phyloP scores from a whole-genome alignment of 2,797 vertebrate genomes.

The Coreius guichenoti region DNA sequence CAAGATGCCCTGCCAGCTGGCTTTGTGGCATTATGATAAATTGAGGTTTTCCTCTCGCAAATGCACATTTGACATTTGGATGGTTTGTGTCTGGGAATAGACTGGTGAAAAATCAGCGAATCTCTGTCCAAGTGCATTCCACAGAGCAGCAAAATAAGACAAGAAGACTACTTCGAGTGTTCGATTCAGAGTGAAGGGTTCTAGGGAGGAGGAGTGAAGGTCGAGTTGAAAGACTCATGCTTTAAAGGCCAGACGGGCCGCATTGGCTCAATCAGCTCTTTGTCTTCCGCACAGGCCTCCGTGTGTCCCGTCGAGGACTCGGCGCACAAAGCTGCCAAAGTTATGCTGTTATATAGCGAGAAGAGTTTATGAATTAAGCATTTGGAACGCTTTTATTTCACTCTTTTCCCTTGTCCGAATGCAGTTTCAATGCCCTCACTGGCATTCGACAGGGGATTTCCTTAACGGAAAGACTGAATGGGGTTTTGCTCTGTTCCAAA shows the following conservation, averaged over 20 bases:
- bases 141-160: conserved; percentile 58
- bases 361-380: conserved; percentile 76
- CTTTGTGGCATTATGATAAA: conserved; percentile 40
- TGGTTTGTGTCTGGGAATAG: conserved; percentile 38
- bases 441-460: conserved; percentile 62
- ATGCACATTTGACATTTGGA: conserved; percentile 47
- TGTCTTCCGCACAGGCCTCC: conserved; percentile 74
- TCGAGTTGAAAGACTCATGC: conserved; percentile 68
- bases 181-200: conserved; percentile 60
- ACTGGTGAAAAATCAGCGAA: conserved; percentile 55
- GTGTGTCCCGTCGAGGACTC: conserved; percentile 67
- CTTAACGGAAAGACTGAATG: conserved; percentile 65
- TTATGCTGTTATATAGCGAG: conserved; percentile 72
- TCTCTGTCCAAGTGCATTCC: conserved; percentile 59
- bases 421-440: conserved; percentile 60
- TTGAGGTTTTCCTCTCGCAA: conserved; percentile 56
- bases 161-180: conserved; percentile 58
- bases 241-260: conserved; percentile 51
- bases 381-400: conserved; percentile 67
- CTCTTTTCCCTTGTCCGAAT: conserved; percentile 40
- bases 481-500: not conserved
- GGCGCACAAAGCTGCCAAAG: conserved; percentile 80
- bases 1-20: conserved; percentile 25
- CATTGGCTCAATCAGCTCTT: conserved; percentile 79
- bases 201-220: conserved; percentile 68